phyloP scores from a whole-genome alignment of 2,888 invertebrate species.

The Stenichneumon culpator region DNA sequence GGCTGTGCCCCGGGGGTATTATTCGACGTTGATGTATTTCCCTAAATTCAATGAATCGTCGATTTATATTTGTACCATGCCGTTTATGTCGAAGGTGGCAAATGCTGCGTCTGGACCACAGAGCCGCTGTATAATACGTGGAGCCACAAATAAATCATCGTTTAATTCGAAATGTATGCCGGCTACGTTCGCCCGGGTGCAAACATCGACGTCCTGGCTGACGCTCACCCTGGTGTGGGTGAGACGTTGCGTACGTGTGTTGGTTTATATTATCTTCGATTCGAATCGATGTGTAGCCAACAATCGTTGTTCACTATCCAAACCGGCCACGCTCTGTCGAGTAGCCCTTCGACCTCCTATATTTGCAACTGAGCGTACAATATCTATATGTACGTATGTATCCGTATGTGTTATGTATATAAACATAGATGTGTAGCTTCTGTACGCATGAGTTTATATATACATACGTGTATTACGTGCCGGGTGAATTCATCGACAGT shows the following conservation, averaged over 20 bases:
- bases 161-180: slow-evolving; percentile 64
- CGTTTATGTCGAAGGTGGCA: slow-evolving; percentile 13
- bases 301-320: slow-evolving; percentile 60
- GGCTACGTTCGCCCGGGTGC: slow-evolving; percentile 59
- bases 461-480: slow-evolving; percentile 9
- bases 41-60: slow-evolving; percentile 35
- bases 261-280: slow-evolving; percentile 64
- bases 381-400: background rate
- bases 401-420: background rate
- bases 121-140: slow-evolving; percentile 35
- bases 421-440: background rate
- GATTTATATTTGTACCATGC: background rate
- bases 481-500: slow-evolving; percentile 54
- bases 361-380: background rate
- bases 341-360: slow-evolving; percentile 30
- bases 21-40: slow-evolving; percentile 12
- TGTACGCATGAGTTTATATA: slow-evolving; percentile 19
- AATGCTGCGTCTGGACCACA: slow-evolving; percentile 7
- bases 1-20: background rate
- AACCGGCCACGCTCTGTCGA: slow-evolving; percentile 48
- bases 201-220: slow-evolving; percentile 59
- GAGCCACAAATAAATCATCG: slow-evolving; percentile 63
- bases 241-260: slow-evolving; percentile 43
- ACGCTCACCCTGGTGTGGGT: slow-evolving; percentile 19
- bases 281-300: slow-evolving; percentile 60